Base-by-base conservation (phyloP, 2,888 invertebrate species). In the Polia nebulosa region DNA sequence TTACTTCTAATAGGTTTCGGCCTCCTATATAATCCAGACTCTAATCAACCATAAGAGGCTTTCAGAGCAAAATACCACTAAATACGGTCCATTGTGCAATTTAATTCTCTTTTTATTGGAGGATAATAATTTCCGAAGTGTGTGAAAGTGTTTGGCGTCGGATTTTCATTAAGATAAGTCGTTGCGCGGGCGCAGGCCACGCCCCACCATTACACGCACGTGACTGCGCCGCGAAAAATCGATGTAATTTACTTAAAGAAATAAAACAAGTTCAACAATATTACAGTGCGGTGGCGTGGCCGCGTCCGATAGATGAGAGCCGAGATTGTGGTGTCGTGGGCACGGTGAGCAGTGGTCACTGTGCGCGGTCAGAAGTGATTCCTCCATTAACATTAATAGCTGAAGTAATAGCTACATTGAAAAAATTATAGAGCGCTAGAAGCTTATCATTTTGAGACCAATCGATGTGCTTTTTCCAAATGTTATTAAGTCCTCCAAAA, bases 101-200 rank as follows among this genome's bases (percentile, higher is more conserved):
- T 78, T 73, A 71, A 63, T 67, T 63, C 62, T 65, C 70, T 78
- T 77, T 78, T 71, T 80, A 67, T 59, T 77, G 59, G 63, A 47
- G 47, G 68, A 73, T 73, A 79, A 76, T 69, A 65, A 67, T 77
- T 69, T 62, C 55, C 32, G 49, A 72, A 69, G 63, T 76, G 77
- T 78, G 82, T 78, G 83, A 85, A 82, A 84, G 87, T 83, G 85
- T 87, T 83, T 67, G 68, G 71, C 67, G 62, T 58, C 56, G 87
- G 85, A 85, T 86, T 88, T 87, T 86, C 84, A 88, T 88, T 88
- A 88, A 77, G 87, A 87, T 88, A 86, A 85, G 78, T 79, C 55
- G 55, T 67, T 84, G 84, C 80, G 86, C 82, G 63, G 66, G 85
- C 85, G 82, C 87, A 73, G 53, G 65, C 73, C 41, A 62, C 83